A percentile compares a stretch with the other conserved stretches of the same genome.
Conservation (phyloP, 2,113 vertebrate genomes). For the Orcinus orca region DNA sequence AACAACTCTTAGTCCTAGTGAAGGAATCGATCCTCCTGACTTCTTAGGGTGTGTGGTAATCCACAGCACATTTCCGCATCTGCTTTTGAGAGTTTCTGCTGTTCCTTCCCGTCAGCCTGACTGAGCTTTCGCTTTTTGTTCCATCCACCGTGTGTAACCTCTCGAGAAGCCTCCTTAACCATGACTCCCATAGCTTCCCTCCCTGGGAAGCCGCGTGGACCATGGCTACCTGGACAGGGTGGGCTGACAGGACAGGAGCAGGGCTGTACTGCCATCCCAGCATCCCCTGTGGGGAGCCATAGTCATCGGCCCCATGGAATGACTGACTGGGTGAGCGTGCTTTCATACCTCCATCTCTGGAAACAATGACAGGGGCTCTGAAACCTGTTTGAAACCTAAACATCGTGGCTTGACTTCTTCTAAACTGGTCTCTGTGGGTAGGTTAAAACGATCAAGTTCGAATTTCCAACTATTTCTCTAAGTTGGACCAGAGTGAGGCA, state of each 20-base stretch:
- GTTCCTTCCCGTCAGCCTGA: neutral
- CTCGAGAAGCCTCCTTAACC: neutral
- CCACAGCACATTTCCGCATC: neutral
- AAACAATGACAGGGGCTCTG: constrained; percentile 70
- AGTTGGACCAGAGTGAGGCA: constrained; percentile 59
- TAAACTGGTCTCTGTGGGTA: constrained; percentile 65
- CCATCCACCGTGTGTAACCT: neutral
- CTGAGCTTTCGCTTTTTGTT: constrained; percentile 58
- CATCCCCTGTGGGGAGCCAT: neutral
- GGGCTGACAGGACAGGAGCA: fast-evolving
- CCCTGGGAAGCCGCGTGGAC: neutral
- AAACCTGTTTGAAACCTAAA: constrained; percentile 64
- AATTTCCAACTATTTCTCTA: constrained; percentile 61
- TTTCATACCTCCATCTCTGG: constrained; percentile 3
- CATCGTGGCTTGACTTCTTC: constrained; percentile 61
- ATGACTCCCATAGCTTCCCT: neutral
- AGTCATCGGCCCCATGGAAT: constrained; percentile 34
- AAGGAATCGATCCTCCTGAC: neutral
- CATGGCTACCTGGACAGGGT: neutral
- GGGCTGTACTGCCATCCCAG: neutral
- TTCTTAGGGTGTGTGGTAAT: neutral
- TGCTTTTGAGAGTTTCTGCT: neutral
- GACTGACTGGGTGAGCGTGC: neutral
- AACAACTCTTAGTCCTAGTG: neutral
- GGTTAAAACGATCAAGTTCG: constrained; percentile 49